These are phyloP conservation scores for Pyralis farinalis DNA, from an alignment of 2,888 invertebrate genomes.

Conservation along the genomic window DNA sequence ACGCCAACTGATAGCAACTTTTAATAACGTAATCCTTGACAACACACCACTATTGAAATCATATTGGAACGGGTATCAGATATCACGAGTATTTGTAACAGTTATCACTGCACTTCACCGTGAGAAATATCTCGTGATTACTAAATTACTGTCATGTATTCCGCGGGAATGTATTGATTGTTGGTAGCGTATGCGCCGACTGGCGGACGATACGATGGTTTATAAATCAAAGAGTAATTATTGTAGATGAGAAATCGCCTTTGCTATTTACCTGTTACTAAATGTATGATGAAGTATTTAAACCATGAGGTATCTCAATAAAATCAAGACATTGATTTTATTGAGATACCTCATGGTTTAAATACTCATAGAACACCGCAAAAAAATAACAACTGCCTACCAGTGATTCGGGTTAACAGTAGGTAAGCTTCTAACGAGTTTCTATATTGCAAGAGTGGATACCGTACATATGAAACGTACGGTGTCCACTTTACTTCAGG, in stretches of 20 bases:
- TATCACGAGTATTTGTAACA: neutral
- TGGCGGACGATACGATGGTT: neutral
- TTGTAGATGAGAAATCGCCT: neutral
- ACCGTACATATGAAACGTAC: no score
- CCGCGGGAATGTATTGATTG: neutral
- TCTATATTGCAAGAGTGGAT: no score
- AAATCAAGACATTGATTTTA: no score
- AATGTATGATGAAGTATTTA: neutral
- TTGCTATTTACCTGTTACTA: neutral
- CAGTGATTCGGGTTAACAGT: no score
- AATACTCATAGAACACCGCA: no score
- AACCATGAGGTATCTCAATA: no score
- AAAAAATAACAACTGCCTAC: no score
- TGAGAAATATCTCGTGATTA: neutral
- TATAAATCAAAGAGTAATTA: constrained; percentile 1
- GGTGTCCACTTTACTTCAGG: no score
- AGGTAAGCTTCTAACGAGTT: no score
- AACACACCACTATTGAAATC: neutral
- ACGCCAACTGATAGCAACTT: neutral
- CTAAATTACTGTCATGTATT: neutral
- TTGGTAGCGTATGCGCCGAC: neutral
- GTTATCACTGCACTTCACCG: neutral
- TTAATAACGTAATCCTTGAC: neutral
- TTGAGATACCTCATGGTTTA: no score
- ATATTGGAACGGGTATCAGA: neutral